A percentile compares a stretch with the other conserved stretches of the same genome.
Evolutionary conservation across 2,113 vertebrate species (phyloP).

Genomic region (Gallinago jamesoni): DNA sequence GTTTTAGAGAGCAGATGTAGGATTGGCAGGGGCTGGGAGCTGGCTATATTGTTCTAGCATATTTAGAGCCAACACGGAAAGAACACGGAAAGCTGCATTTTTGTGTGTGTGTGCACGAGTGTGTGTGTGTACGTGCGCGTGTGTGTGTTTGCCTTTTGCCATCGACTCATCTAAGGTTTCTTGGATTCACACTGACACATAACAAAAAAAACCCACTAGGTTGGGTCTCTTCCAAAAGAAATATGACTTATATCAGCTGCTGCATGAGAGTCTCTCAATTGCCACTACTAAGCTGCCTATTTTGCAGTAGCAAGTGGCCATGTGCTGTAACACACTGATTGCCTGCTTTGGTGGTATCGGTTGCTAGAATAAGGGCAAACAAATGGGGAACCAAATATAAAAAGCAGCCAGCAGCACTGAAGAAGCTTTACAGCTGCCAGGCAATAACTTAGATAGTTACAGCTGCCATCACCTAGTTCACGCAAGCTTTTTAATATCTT

Average conservation of each 20-base stretch:
- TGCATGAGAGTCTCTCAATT: conserved; percentile 60
- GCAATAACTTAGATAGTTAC: conserved; percentile 86
- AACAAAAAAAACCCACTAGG: neutral
- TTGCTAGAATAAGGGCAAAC: conserved; percentile 81
- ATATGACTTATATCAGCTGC: conserved; percentile 76
- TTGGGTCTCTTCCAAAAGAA: conserved; percentile 77
- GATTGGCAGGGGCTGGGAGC: conserved; percentile 80
- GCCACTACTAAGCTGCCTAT: conserved; percentile 64
- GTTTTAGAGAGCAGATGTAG: conserved; percentile 87
- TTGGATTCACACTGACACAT: conserved; percentile 73
- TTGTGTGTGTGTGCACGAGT: conserved; percentile 2
- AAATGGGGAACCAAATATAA: conserved; percentile 74
- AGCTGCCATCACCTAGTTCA: conserved; percentile 87
- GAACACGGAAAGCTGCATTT: conserved; percentile 75
- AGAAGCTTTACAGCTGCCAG: conserved; percentile 81
- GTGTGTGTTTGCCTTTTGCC: conserved; percentile 46
- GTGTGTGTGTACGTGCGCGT: neutral
- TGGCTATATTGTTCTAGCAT: conserved; percentile 79
- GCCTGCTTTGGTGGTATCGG: conserved; percentile 71
- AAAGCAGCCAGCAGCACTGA: conserved; percentile 79
- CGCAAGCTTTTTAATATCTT: conserved; percentile 86
- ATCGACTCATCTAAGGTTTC: conserved; percentile 68
- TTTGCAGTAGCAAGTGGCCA: conserved; percentile 68
- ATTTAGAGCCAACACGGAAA: conserved; percentile 75
- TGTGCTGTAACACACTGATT: conserved; percentile 64